A percentile compares a stretch with the other conserved stretches of the same genome.
Conservation (phyloP, 2,797 vertebrate genomes). For the Odontamblyopus lacepedii region DNA sequence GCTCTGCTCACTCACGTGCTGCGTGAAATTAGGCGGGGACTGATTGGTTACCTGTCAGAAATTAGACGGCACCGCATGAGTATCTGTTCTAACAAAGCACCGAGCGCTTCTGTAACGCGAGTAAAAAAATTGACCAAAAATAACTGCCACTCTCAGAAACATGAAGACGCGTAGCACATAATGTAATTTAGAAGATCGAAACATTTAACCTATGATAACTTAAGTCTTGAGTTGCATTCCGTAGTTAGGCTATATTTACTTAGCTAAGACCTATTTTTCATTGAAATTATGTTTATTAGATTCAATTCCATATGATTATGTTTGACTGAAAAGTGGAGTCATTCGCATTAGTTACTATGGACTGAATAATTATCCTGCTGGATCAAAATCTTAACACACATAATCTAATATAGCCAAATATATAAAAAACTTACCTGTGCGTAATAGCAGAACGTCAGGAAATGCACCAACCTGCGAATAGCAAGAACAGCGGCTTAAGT, state of each 20-base stretch:
- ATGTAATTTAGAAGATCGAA: background rate
- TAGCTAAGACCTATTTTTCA: too few relatives aligned
- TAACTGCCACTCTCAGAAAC: background rate
- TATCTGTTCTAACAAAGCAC: conserved; percentile 13
- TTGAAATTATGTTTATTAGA: too few relatives aligned
- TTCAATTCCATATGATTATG: too few relatives aligned
- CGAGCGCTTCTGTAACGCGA: background rate
- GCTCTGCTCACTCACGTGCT: conserved; percentile 99
- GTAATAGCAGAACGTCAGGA: conserved; percentile 91
- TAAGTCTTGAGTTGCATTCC: too few relatives aligned
- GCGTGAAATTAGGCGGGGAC: conserved; percentile 99
- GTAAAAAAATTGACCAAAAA: background rate
- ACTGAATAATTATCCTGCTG: background rate
- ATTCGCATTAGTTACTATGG: background rate
- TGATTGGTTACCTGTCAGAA: conserved; percentile 99
- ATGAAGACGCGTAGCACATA: background rate
- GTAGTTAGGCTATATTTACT: too few relatives aligned
- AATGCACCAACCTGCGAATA: conserved; percentile 87
- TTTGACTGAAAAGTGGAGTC: background rate
- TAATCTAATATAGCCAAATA: background rate
- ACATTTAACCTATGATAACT: background rate
- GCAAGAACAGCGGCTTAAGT: conserved; percentile 21
- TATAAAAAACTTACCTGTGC: conserved; percentile 86
- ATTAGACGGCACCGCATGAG: conserved; percentile 83
- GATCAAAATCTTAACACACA: background rate